Evolutionary conservation across 1,140 invertebrate genomes (phyloP), one percentile per base, ranked within the genome.

Genomic region (Rhagoletis pomonella): DNA sequence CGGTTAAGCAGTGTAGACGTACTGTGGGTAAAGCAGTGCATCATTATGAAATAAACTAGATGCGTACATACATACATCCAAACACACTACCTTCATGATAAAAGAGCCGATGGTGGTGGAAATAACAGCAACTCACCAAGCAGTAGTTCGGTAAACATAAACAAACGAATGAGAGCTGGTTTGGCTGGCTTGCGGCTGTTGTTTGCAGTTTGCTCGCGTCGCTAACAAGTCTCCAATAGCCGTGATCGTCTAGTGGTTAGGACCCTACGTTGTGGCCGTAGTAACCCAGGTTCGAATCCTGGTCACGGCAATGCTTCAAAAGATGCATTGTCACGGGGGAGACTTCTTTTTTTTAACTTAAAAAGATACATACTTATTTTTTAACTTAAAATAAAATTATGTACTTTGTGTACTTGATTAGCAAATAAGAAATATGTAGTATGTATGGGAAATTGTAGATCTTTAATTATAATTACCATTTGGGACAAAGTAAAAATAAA

Each of bases 191-290:
- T 55, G 9, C n/a, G 47, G 2, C 9, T 19, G 0, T 55, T 50
- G n/a, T 81, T 1, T 9, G 19, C 1, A 10, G 42, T 81, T 81
- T 29, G 73, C n/a, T n/a, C 73, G 10, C 0, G 3, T 0, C 0
- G 0, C 0, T 29, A 19, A 44, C 5, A 85, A 55, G 77, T 84
- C 88, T 88, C 65, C 88, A 3, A 87, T 91, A 93, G 96, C 96
- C 96, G 96, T 97, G 96, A 97, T 97, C 95, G 96, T 97, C 95
- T 96, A 97, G 96, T 97, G 97, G 97, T 97, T 96, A 97, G 96
- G 95, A 97, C 96, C 95, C 95, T 96, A 96, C 96, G 96, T 97
- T 96, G 96, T 96, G 96, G 96, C 96, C 96, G 96, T 95, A 96
- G 95, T 95, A 96, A 96, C 96, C 96, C 96, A 96, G 96, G 96